Evolutionary conservation across 2,888 invertebrate genomes (phyloP), one percentile per base, ranked within the genome.

Genomic region (Diabrotica balteata): DNA sequence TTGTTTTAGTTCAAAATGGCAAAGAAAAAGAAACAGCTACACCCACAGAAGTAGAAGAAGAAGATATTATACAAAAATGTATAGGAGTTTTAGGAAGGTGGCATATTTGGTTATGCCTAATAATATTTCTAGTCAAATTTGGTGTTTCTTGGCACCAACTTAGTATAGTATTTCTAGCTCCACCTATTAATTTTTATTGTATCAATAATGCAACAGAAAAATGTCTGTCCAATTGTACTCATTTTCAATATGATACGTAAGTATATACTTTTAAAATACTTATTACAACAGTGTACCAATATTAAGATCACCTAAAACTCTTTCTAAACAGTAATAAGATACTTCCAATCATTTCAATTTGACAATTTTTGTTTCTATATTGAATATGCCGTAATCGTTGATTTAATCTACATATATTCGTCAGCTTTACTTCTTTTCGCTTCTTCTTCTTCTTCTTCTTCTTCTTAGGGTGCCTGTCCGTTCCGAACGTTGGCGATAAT

Each of bases 141-240:
- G 92, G 93, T 0, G 90, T 92, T 0, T 93, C 92, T 0, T 93
- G 93, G 92, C 92, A 93, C 79, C 92, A 93, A 77, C 86, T 93
- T 80, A 91, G 90, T 71, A 92, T 93, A 70, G 90, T 93, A 67
- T 93, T 93, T 78, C 86, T 93, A 70, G 91, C 92, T 7, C 92
- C 93, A 0, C 89, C 90, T 0, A 87, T 88, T 63, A 84, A 86
- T 17, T 89, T 87, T 76, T 86, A 85, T 22, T 80, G 84, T 75
- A 70, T 68, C 5, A 76, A 82, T 63, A 83, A 81, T 60, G 70
- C 79, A 11, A 87, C 85, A 63, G 87, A 87, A 55, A 86, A 83
- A 68, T 91, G 91, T 76, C 80, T 84, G 1, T 75, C 77, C 0
- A 86, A 88, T 50, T 92, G 92, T 77, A 83, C 86, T 0, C 77